A percentile compares a stretch with the other conserved stretches of the same genome.
phyloP scores from a whole-genome alignment of 1,140 invertebrate species.

The Scaptomyza graminum region DNA sequence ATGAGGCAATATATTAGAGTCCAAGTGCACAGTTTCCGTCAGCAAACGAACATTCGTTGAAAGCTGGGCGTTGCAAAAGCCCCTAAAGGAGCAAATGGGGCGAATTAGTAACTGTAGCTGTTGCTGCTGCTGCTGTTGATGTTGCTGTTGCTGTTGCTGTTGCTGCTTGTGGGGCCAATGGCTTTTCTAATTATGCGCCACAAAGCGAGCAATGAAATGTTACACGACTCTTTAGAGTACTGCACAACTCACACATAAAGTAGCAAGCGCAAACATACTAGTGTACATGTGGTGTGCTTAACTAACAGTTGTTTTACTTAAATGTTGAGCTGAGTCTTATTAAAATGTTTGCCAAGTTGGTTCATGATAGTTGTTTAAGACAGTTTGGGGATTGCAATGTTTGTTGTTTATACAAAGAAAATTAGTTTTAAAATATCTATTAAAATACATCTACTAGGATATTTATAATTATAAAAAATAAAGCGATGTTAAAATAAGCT shows the following conservation, averaged over 20 bases:
- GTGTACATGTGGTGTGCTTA: background rate
- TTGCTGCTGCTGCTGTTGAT: too few species aligned
- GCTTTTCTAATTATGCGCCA: conserved; percentile 12
- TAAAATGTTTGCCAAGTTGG: background rate
- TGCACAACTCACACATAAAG: background rate
- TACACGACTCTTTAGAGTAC: background rate
- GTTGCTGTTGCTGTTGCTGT: background rate
- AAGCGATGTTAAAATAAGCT: too few species aligned
- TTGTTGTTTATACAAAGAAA: too few species aligned
- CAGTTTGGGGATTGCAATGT: too few species aligned
- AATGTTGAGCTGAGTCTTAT: background rate
- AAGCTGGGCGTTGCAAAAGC: conserved; percentile 1
- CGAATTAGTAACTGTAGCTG: conserved; percentile 12
- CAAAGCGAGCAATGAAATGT: conserved; percentile 9
- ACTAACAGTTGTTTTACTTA: background rate
- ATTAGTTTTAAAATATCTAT: too few species aligned
- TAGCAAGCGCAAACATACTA: background rate
- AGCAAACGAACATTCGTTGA: conserved; percentile 38
- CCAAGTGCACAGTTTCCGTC: conserved; percentile 61
- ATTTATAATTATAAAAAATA: too few species aligned
- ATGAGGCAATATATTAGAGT: conserved; percentile 61
- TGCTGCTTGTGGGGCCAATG: background rate
- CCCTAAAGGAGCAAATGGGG: conserved; percentile 3
- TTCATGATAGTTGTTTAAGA: too few species aligned
- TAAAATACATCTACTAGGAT: too few species aligned